These are phyloP conservation scores for Pterophyllum scalare DNA, from an alignment of 2,113 vertebrate genomes.

Conservation along the genomic window DNA sequence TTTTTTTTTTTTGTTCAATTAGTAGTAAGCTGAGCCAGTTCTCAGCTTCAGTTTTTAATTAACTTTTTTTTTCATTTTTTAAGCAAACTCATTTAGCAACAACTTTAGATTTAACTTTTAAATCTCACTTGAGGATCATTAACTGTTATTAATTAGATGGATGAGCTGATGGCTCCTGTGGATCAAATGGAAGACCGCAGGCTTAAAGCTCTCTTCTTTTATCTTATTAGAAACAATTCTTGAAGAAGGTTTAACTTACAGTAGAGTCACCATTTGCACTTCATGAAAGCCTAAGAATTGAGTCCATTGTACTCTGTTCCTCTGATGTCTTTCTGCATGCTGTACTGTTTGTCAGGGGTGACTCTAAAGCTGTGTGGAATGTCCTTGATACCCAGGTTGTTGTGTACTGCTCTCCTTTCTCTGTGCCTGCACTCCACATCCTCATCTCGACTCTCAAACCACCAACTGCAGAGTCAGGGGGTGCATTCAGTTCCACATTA, in stretches of 20 bases:
- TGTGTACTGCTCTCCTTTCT: slow-evolving; percentile 27
- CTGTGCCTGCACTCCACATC: slow-evolving; percentile 26
- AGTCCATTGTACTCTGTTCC: neutral
- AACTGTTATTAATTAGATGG: slow-evolving; percentile 22
- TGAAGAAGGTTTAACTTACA: neutral
- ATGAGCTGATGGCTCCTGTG: neutral
- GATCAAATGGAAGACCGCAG: slow-evolving; percentile 28
- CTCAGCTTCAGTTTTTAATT: no score
- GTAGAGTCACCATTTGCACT: neutral
- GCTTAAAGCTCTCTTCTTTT: neutral
- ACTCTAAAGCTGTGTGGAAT: neutral
- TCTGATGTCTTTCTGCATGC: neutral
- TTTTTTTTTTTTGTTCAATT: no score
- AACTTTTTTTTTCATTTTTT: no score
- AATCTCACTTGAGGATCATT: slow-evolving; percentile 15
- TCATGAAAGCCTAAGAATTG: neutral
- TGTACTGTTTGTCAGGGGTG: neutral
- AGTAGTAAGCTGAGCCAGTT: no score
- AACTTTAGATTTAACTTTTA: no score
- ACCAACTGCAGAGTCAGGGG: slow-evolving; percentile 44
- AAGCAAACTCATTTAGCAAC: no score
- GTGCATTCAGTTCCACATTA: slow-evolving; percentile 59
- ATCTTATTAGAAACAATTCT: neutral
- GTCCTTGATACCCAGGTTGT: slow-evolving; percentile 38
- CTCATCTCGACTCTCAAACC: slow-evolving; percentile 58